Conservation (phyloP, 2,113 vertebrate genomes). For the Paratilapia polleni region DNA sequence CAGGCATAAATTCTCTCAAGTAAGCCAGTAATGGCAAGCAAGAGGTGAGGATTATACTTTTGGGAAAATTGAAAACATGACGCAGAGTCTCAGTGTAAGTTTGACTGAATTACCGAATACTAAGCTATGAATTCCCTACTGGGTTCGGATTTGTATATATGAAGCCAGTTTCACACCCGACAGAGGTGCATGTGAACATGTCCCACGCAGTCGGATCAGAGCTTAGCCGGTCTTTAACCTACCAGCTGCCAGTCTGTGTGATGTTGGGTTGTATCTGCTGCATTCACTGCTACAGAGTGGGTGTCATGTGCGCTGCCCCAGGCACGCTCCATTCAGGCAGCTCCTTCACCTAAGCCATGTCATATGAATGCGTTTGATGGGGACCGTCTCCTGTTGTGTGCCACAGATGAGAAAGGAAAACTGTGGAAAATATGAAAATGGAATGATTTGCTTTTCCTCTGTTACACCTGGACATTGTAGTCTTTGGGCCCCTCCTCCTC, state of each 20-base stretch:
- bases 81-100: too few species aligned
- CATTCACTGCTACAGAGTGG: neutral
- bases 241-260: neutral
- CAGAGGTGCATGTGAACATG: neutral
- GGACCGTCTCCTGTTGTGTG: fast-evolving
- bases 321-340: neutral
- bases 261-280: neutral
- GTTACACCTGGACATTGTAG: neutral
- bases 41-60: too few species aligned
- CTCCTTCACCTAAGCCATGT: neutral
- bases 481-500: neutral
- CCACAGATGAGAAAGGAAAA: neutral
- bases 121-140: neutral
- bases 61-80: too few species aligned
- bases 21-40: too few species aligned
- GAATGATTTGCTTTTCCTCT: neutral
- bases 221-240: too few species aligned
- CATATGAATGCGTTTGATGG: neutral
- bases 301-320: too few species aligned
- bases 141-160: neutral
- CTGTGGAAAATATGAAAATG: neutral
- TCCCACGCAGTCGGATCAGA: neutral
- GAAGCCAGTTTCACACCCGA: neutral
- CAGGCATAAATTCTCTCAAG: too few species aligned
- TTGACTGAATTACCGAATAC: neutral